These are phyloP conservation scores for Craniophora ligustri DNA, from an alignment of 2,888 invertebrate species.

Conservation along the genomic window DNA sequence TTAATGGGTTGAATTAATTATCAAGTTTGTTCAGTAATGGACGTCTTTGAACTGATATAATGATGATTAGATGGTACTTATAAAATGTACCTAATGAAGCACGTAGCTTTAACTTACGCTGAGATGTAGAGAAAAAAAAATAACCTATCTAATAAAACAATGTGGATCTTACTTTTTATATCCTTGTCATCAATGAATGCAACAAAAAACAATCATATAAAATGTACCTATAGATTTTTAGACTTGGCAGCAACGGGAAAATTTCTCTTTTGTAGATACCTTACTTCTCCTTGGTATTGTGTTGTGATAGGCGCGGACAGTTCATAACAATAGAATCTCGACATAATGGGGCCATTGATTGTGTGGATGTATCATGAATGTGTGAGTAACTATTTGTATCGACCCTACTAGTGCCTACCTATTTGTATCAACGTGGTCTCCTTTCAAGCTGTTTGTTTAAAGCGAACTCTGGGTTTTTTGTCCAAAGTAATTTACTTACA, in stretches of 20 bases:
- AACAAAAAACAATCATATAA: conserved; percentile 35
- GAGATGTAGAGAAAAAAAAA: too few species aligned
- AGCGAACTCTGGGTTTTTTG: conserved; percentile 11
- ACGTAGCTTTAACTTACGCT: too few species aligned
- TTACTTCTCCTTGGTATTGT: conserved; percentile 77
- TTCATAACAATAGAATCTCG: conserved; percentile 83
- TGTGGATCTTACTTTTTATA: not conserved
- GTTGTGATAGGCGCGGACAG: conserved; percentile 82
- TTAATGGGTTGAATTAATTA: too few species aligned
- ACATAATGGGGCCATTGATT: conserved; percentile 86
- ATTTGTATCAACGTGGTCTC: conserved; percentile 60
- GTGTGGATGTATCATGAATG: conserved; percentile 74
- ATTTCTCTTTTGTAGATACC: conserved; percentile 72
- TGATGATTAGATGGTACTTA: too few species aligned
- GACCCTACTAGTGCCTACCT: conserved; percentile 61
- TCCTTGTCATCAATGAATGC: conserved; percentile 25
- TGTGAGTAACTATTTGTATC: conserved; percentile 70
- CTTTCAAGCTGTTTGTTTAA: conserved; percentile 36
- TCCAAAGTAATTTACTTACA: conserved; percentile 1
- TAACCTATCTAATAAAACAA: not conserved
- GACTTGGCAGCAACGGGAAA: conserved; percentile 65
- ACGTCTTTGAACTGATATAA: too few species aligned
- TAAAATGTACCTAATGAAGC: too few species aligned
- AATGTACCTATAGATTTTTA: conserved; percentile 43
- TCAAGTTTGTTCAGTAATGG: too few species aligned